Evolutionary conservation across 2,113 vertebrate species (phyloP), one percentile per base, ranked within the genome.

Genomic region (Rhipidura dahli): DNA sequence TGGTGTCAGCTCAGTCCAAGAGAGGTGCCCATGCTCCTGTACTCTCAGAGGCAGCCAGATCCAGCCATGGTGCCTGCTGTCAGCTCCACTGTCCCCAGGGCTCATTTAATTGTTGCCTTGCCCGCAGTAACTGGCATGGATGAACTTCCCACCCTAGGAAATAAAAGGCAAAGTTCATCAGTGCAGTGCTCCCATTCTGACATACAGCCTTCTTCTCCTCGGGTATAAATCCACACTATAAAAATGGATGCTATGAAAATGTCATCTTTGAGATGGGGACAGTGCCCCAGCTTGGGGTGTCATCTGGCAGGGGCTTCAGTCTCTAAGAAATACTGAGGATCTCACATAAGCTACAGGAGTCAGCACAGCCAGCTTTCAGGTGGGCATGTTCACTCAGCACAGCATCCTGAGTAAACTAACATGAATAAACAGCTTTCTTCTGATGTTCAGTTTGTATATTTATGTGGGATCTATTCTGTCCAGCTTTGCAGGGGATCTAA

Each of bases 1-100:
- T 20, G 40, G 18, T 5, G 5, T 42, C 30, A 59, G 21, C 23
- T 53, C 9, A 28, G 10, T 20, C 26, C 66, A 47, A 26, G 35
- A 33, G 44, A 71, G 5, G 2, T 13, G 23, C 10, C 33, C 6
- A 0, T 9, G 40, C 10, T 78, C 19, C 35, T 31, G 10, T 7
- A 44, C 24, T 75, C 49, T 59, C n/a, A 49, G 60, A 51, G 35
- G 33, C 1, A 4, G 42, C 13, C 57, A 70, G 51, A 28, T 42
- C 27, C 21, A 83, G 42, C 45, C 65, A 37, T 10, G 30, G 40
- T 57, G 14, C 31, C 56, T 68, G 56, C 33, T 64, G 24, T 9
- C 17, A 60, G 56, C 15, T 68, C 60, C 33, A 9, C 50, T 89
- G 42, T 66, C n/a, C 51, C 22, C 69, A 51, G 3, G 16, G 33